Evolutionary conservation across 2,113 vertebrate species (phyloP).

Genomic region (Callospermophilus lateralis): DNA sequence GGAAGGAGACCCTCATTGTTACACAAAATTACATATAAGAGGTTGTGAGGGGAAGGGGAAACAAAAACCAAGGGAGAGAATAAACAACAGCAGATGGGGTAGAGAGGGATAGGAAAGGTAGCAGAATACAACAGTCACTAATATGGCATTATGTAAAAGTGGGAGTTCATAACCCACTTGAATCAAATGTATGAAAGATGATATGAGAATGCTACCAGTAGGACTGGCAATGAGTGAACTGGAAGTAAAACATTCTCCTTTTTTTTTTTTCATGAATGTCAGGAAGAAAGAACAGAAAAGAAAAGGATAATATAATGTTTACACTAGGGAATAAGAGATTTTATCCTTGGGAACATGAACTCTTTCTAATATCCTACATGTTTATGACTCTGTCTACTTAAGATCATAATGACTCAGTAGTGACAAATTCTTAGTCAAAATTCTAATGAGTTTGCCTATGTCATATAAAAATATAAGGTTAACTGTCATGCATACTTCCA

Average conservation of each 20-base stretch:
- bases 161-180: no score
- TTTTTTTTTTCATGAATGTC: constrained; percentile 30
- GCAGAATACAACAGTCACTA: no score
- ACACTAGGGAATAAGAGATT: not conserved
- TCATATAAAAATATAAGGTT: constrained; percentile 44
- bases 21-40: no score
- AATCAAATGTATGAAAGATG: no score
- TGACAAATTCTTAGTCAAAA: not conserved
- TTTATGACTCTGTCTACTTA: not conserved
- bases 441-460: not conserved
- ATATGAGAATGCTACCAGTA: not conserved
- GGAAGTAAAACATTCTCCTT: constrained; percentile 3
- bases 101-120: no score
- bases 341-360: not conserved
- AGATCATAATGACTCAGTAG: not conserved
- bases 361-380: not conserved
- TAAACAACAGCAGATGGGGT: no score
- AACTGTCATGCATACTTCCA: not conserved
- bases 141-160: no score
- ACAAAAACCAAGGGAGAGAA: no score
- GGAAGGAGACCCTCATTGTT: no score
- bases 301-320: not conserved
- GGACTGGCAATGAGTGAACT: not conserved
- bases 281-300: constrained; percentile 1
- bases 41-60: no score